These are phyloP conservation scores for Elymnias hypermnestra DNA, from an alignment of 1,140 invertebrate species.

Conservation along the genomic window DNA sequence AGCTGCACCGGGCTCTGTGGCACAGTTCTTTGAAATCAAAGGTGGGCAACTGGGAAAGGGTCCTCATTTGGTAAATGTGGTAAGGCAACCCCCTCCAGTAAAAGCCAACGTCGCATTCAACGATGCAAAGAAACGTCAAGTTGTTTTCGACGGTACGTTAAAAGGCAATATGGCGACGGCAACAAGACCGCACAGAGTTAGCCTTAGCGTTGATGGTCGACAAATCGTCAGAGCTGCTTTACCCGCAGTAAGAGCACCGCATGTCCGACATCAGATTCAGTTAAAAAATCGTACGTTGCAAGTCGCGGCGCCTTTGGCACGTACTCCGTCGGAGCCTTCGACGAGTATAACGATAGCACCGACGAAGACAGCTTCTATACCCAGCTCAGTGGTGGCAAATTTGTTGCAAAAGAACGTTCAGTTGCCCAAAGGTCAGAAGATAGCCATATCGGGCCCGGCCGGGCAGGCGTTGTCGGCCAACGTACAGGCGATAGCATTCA, in stretches of 20 bases:
- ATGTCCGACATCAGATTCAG: slow-evolving; percentile 49
- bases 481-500: slow-evolving; percentile 58
- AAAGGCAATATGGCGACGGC: slow-evolving; percentile 33
- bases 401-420: slow-evolving; percentile 53
- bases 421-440: slow-evolving; percentile 45
- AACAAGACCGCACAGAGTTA: slow-evolving; percentile 35
- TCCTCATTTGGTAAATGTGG: slow-evolving; percentile 55
- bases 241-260: slow-evolving; percentile 33
- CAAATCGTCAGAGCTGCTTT: slow-evolving; percentile 41
- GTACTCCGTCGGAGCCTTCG: slow-evolving; percentile 31
- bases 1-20: slow-evolving; percentile 42
- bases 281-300: slow-evolving; percentile 27
- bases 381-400: slow-evolving; percentile 52
- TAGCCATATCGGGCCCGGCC: slow-evolving; percentile 41
- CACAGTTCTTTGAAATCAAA: slow-evolving; percentile 63
- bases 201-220: slow-evolving; percentile 41
- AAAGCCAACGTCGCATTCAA: slow-evolving; percentile 34
- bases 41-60: slow-evolving; percentile 48
- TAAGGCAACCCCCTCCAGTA: slow-evolving; percentile 42
- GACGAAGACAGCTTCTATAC: slow-evolving; percentile 39
- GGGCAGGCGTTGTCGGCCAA: slow-evolving; percentile 41
- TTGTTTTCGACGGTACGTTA: slow-evolving; percentile 38
- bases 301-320: slow-evolving; percentile 26
- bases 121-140: slow-evolving; percentile 43
- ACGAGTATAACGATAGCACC: slow-evolving; percentile 37